Conservation (phyloP, 2,113 vertebrate genomes). For the Cryptomyrus ogoouensis region DNA sequence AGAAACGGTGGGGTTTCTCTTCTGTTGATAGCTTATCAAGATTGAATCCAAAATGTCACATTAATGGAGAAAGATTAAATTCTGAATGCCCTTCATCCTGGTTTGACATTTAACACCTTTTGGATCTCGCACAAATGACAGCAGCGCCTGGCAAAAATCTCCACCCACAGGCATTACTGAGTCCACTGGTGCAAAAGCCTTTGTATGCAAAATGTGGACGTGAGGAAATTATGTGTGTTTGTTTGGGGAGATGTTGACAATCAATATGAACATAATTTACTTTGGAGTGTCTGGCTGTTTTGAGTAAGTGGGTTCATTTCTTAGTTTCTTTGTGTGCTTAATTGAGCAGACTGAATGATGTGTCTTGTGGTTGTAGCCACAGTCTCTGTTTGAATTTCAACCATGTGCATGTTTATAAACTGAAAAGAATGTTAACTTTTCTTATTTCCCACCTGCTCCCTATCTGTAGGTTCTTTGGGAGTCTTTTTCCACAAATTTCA, state of each 20-base stretch:
- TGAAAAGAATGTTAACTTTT: background rate
- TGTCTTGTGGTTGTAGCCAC: background rate
- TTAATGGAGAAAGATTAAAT: slow-evolving; percentile 36
- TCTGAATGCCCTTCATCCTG: slow-evolving; percentile 36
- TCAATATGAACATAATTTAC: background rate
- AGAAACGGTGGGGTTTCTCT: slow-evolving; percentile 45
- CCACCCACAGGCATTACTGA: background rate
- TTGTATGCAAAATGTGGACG: background rate
- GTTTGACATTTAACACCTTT: slow-evolving; percentile 40
- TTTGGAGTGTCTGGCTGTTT: background rate
- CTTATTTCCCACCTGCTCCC: background rate
- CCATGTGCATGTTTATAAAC: background rate
- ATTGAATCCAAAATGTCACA: slow-evolving; percentile 51
- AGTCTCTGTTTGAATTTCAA: background rate
- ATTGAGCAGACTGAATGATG: background rate
- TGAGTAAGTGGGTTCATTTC: background rate
- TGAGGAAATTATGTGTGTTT: background rate
- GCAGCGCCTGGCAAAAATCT: slow-evolving; percentile 18
- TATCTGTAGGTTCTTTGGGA: background rate
- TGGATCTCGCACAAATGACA: slow-evolving; percentile 22
- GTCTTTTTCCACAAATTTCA: background rate
- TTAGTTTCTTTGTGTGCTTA: background rate
- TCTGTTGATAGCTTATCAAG: slow-evolving; percentile 49
- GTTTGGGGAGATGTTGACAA: background rate
- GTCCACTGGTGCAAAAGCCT: background rate